A percentile compares a stretch with the other conserved stretches of the same genome.
Conservation (phyloP, 1,140 invertebrate species). For the Nephotettix cincticeps region DNA sequence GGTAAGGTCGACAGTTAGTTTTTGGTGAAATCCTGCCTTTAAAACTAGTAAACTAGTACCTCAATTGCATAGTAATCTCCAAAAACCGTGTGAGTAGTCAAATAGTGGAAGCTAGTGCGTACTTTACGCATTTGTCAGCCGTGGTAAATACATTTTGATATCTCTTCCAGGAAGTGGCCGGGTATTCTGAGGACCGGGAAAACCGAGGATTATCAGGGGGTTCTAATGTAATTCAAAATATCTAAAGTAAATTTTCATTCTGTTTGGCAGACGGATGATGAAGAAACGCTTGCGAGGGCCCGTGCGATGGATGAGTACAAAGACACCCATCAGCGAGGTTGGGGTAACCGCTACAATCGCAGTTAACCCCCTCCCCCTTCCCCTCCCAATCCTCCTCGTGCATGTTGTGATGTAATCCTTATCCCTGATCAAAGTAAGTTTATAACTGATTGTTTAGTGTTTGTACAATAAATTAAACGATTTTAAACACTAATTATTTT, state of each 20-base stretch:
- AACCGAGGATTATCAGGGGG: too few species aligned
- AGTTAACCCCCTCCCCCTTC: conserved; percentile 58
- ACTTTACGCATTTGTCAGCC: too few species aligned
- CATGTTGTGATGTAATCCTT: neutral
- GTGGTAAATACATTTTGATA: too few species aligned
- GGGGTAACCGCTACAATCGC: conserved; percentile 84
- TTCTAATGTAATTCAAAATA: too few species aligned
- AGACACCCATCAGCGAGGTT: conserved; percentile 83
- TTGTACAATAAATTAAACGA: neutral
- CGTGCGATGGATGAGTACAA: conserved; percentile 89
- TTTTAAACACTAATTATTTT: neutral
- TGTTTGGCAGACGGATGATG: conserved; percentile 60
- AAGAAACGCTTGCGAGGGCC: conserved; percentile 62
- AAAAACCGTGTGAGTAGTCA: too few species aligned
- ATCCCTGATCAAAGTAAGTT: neutral
- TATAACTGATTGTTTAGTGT: neutral
- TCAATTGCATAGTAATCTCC: too few species aligned
- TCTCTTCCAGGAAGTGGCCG: too few species aligned
- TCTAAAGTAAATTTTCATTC: conserved; percentile 32
- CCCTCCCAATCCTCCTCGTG: neutral
- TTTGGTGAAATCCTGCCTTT: too few species aligned
- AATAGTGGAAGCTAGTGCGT: too few species aligned
- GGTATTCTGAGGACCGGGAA: too few species aligned
- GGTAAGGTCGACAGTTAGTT: too few species aligned
- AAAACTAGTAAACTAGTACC: too few species aligned